Evolutionary conservation across 2,797 vertebrate genomes (phyloP).

Genomic region (Sebastiscus tertius): DNA sequence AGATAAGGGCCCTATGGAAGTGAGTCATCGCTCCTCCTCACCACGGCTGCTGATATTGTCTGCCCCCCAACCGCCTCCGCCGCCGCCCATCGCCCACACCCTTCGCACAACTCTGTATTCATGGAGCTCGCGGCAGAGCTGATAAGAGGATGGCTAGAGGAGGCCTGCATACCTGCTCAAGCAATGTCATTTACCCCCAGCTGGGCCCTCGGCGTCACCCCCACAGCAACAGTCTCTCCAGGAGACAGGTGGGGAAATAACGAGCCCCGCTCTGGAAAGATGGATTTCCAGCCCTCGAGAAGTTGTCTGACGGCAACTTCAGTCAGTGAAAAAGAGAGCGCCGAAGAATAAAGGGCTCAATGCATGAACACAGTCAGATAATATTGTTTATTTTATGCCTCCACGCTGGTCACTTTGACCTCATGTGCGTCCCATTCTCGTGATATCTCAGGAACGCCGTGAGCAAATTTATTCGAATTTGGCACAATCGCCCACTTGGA

Average conservation of each 20-base stretch:
- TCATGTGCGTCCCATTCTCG: too few relatives aligned
- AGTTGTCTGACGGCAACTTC: slow-evolving; percentile 17
- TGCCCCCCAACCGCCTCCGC: not conserved
- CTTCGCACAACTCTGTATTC: slow-evolving; percentile 34
- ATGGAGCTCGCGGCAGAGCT: slow-evolving; percentile 29
- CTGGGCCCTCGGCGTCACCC: slow-evolving; percentile 38
- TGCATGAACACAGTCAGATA: slow-evolving; percentile 4
- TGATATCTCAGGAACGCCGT: too few relatives aligned
- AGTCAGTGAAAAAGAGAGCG: not conserved
- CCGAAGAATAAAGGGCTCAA: not conserved
- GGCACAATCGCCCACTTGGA: too few relatives aligned
- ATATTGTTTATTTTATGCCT: not conserved
- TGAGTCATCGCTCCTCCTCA: slow-evolving; percentile 61
- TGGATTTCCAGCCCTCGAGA: slow-evolving; percentile 22
- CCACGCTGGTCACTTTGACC: too few relatives aligned
- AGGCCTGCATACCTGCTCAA: slow-evolving; percentile 41
- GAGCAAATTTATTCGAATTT: too few relatives aligned
- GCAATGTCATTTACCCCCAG: slow-evolving; percentile 70
- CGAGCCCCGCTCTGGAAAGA: slow-evolving; percentile 4
- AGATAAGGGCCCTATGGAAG: slow-evolving; percentile 51
- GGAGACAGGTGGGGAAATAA: slow-evolving; percentile 38
- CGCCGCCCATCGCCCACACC: slow-evolving; percentile 11
- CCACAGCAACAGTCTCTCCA: slow-evolving; percentile 33
- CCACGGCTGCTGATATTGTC: slow-evolving; percentile 43
- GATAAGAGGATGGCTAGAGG: slow-evolving; percentile 52